phyloP scores from a whole-genome alignment of 2,113 vertebrate genomes.

The Carlito syrichta region DNA sequence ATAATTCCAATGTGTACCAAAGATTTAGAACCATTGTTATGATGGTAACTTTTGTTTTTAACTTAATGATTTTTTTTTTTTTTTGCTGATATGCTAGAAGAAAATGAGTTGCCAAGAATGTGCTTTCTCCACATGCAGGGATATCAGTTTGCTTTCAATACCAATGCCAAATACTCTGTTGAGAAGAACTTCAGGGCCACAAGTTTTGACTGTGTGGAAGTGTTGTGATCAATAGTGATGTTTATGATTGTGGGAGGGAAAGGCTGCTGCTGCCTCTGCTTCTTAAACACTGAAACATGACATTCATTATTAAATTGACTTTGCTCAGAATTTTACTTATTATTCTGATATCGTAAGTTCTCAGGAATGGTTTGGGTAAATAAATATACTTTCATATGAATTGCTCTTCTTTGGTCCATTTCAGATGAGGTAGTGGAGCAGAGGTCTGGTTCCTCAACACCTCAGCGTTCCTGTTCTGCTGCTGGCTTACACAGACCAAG shows the following conservation, averaged over 20 bases:
- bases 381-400: not conserved
- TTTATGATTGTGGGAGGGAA: not conserved
- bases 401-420: slow-evolving; percentile 39
- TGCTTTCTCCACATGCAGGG: not conserved
- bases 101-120: not conserved
- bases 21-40: not conserved
- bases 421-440: slow-evolving; percentile 93
- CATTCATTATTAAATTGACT: not conserved
- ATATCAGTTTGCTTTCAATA: not conserved
- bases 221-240: not conserved
- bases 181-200: not conserved
- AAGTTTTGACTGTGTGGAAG: not conserved
- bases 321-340: not conserved
- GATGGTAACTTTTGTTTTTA: not conserved
- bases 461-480: slow-evolving; percentile 93
- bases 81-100: not conserved
- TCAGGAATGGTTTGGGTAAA: not conserved
- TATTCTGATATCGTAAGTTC: not conserved
- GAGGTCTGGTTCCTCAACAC: slow-evolving; percentile 94
- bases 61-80: not conserved
- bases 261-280: not conserved
- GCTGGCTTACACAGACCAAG: slow-evolving; percentile 91
- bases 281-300: not conserved
- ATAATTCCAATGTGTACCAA: not conserved
- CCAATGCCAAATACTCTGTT: not conserved